A percentile compares a stretch with the other conserved stretches of the same genome.
phyloP scores from a whole-genome alignment of 2,797 vertebrate species.

The Malacoraja senta region DNA sequence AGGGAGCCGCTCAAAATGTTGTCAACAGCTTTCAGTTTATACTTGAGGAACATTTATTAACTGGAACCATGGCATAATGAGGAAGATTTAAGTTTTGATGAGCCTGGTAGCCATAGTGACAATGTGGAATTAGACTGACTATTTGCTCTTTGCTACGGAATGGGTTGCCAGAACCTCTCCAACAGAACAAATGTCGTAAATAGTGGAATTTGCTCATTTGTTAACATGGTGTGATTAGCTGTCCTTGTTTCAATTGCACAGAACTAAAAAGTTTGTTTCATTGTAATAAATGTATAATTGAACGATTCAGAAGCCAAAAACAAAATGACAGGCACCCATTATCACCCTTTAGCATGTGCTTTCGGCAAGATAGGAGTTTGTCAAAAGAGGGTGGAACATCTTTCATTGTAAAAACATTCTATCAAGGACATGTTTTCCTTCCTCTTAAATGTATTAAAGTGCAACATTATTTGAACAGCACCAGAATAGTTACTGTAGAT shows the following conservation, averaged over 20 bases:
- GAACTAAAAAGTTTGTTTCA: not conserved
- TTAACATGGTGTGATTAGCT: constrained; percentile 27
- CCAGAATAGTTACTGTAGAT: too few relatives aligned
- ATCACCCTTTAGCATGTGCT: not conserved
- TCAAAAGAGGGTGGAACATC: not conserved
- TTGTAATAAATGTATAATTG: constrained; percentile 23
- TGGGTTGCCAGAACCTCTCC: not conserved
- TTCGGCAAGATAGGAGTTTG: not conserved
- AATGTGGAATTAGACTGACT: accelerated
- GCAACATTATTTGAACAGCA: not conserved
- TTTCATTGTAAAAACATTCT: not conserved
- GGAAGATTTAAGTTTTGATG: constrained; percentile 41
- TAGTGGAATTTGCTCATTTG: constrained; percentile 28
- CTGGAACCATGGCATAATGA: constrained; percentile 47
- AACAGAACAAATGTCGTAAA: constrained; percentile 25
- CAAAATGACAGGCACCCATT: constrained; percentile 14
- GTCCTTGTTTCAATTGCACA: not conserved
- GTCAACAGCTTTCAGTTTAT: constrained; percentile 49
- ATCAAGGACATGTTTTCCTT: not conserved
- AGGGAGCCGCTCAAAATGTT: constrained; percentile 43
- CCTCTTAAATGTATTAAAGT: not conserved
- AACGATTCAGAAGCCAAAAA: not conserved
- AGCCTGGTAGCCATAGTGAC: constrained; percentile 39
- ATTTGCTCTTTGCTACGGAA: not conserved
- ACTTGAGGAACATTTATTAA: constrained; percentile 50